Conservation (phyloP, 2,113 vertebrate genomes). For the Lanius ludovicianus region DNA sequence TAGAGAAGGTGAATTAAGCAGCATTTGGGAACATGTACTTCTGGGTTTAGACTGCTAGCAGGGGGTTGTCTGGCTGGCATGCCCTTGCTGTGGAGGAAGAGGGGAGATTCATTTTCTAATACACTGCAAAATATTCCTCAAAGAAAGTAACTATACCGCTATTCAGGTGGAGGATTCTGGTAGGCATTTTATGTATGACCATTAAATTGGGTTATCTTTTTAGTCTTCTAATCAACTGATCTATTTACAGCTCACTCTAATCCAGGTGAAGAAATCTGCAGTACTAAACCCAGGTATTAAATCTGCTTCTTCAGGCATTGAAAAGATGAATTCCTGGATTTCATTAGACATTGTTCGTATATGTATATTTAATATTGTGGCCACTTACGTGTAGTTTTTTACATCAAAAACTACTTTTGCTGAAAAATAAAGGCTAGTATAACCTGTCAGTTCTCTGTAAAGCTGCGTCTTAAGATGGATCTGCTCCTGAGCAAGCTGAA, state of each 20-base stretch:
- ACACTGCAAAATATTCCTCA: not conserved
- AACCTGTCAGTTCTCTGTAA: not conserved
- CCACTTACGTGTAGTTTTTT: not conserved
- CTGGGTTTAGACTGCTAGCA: not conserved
- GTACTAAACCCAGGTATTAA: not conserved
- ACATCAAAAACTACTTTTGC: not conserved
- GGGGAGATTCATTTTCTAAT: not conserved
- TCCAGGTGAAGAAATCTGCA: not conserved
- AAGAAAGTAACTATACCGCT: not conserved
- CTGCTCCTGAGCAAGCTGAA: not conserved
- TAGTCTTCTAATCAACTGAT: not conserved
- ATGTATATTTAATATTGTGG: not conserved
- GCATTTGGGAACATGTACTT: not conserved
- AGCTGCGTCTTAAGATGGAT: not conserved
- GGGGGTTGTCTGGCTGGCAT: not conserved
- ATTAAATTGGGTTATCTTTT: not conserved
- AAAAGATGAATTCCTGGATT: not conserved
- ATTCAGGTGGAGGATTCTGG: not conserved
- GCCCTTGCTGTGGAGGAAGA: not conserved
- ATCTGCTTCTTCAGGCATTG: not conserved
- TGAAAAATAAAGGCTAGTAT: not conserved
- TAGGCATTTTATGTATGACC: not conserved
- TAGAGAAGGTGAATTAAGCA: not conserved
- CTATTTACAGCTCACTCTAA: not conserved
- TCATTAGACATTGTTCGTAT: not conserved